Base-by-base conservation (phyloP, 2,113 vertebrate species). In the Anarrhichthys ocellatus region DNA sequence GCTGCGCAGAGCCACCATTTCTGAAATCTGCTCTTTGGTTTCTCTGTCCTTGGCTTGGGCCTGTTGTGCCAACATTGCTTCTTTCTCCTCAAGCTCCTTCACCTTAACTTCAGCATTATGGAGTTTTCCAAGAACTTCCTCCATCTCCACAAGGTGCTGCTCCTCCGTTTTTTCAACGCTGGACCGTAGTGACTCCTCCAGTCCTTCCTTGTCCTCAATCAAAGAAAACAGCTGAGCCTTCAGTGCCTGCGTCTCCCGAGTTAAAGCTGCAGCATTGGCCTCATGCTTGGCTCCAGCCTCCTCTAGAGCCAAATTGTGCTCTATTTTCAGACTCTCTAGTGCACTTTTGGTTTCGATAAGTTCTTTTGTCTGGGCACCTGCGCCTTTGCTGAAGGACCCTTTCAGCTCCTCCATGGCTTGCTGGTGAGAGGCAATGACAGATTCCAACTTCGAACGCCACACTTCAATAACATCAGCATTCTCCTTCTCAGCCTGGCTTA, bases 61-160 rank as follows among this genome's bases (percentile, higher is more conserved):
- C 88, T 96, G 96, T 71, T 96, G 95, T 78, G 2, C 91, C 82
- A 89, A 93, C 73, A 86, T 91, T 71, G 82, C 88, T 91, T 95
- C 96, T 40, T 96, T 94, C 61, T 92, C 95, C 93, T 98, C 96
- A 69, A 99, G 94, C 89, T 97, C 97, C 87, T 98, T 99, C 91
- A 99, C 95, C 94, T 96, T 96, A 80, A 96, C 87, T 85, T 99
- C 98, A 2, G 96, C 95, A 75, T 96, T 94, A 92, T 98, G 97
- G 20, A 99, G 92, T 88, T 99, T 99, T 90, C 95, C 96, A 80
- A 99, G 93, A 15, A 96, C 92, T 40, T 99, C 98, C 89, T 99
- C 98, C 97, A 99, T 97, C 90, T 99, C 98, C 65, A 99, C 96
- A n/a, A 99, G 96, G 83, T 99, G 98, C 91, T 99, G 98, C 76